phyloP scores from a whole-genome alignment of 2,797 vertebrate species.

The Cynopterus sphinx region DNA sequence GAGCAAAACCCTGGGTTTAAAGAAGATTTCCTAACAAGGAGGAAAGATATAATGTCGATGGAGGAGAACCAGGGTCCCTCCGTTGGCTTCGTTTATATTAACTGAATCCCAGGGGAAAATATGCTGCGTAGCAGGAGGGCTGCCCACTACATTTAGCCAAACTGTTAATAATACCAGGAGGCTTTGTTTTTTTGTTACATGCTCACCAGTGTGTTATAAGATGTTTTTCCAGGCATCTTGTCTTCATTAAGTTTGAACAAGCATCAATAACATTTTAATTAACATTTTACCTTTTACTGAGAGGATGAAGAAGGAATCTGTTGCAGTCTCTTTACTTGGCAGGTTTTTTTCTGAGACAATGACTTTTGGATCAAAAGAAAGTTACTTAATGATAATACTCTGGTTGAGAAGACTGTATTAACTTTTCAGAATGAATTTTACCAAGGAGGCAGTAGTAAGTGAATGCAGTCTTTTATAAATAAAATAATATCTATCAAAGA shows the following conservation, averaged over 20 bases:
- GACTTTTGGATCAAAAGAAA: not conserved
- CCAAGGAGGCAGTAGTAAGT: not conserved
- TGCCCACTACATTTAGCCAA: slow-evolving; percentile 87
- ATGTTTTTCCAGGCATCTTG: slow-evolving; percentile 65
- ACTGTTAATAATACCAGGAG: slow-evolving; percentile 81
- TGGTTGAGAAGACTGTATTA: not conserved
- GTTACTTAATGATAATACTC: not conserved
- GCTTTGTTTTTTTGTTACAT: slow-evolving; percentile 60
- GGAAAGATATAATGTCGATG: slow-evolving; percentile 87
- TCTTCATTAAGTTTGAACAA: slow-evolving; percentile 75
- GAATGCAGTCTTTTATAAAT: not conserved
- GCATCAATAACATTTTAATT: not conserved
- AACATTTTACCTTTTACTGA: not conserved
- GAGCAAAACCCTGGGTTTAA: slow-evolving; percentile 81
- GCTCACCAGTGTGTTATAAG: slow-evolving; percentile 80
- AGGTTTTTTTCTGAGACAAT: not conserved
- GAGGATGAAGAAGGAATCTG: not conserved
- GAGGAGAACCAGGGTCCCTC: slow-evolving; percentile 80
- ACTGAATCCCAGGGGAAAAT: slow-evolving; percentile 86
- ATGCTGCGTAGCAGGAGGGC: slow-evolving; percentile 71
- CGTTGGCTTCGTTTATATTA: slow-evolving; percentile 84
- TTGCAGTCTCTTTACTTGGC: not conserved
- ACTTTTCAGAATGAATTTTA: not conserved
- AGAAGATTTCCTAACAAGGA: slow-evolving; percentile 91
- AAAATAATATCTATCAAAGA: not conserved